phyloP scores from a whole-genome alignment of 2,113 vertebrate species.

The Lycaon pictus region DNA sequence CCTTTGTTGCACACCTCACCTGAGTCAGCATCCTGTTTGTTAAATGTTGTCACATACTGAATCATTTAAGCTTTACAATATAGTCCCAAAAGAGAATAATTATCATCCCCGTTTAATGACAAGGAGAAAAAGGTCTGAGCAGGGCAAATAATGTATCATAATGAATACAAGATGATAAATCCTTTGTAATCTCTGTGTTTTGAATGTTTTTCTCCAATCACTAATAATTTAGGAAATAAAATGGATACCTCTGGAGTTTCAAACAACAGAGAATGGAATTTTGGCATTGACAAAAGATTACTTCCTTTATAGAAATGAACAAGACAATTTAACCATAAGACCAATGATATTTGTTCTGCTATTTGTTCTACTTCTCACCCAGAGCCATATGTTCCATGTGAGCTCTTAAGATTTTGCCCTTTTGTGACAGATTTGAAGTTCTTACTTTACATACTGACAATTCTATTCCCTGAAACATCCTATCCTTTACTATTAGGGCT shows the following conservation, averaged over 20 bases:
- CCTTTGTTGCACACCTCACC: neutral
- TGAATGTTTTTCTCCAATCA: constrained; percentile 26
- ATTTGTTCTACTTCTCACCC: neutral
- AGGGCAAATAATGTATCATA: neutral
- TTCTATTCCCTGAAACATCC: neutral
- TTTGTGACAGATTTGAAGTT: neutral
- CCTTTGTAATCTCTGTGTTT: neutral
- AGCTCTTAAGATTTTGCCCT: neutral
- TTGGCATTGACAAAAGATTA: neutral
- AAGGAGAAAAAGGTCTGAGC: neutral
- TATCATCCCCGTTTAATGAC: neutral
- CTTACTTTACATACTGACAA: neutral
- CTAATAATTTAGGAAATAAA: neutral
- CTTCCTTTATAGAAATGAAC: neutral
- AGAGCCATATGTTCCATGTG: neutral
- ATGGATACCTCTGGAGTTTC: neutral
- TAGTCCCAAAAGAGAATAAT: neutral
- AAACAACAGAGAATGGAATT: neutral
- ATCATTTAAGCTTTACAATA: neutral
- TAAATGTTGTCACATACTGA: neutral
- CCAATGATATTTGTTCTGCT: neutral
- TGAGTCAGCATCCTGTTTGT: neutral
- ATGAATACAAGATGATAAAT: neutral
- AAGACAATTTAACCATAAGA: neutral
- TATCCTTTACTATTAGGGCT: neutral